Evolutionary conservation across 2,797 vertebrate genomes (phyloP), one percentile per base, ranked within the genome.

Genomic region (Epinephelus malabaricus): DNA sequence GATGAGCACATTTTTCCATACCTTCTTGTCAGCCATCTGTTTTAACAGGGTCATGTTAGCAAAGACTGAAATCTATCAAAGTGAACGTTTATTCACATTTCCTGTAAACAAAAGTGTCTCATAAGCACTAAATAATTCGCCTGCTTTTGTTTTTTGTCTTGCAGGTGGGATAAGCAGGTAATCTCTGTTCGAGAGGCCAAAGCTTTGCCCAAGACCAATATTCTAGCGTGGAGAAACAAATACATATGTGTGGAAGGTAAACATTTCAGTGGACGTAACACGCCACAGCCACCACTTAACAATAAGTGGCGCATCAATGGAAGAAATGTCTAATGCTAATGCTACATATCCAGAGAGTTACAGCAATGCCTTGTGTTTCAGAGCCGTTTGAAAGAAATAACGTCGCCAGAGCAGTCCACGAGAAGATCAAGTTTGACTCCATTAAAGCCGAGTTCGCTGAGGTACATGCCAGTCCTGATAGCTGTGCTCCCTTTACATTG

Each of bases 191-290:
- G 97, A 83, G 96, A 98, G 90, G 98, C 95, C 89, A 96, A 88
- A 94, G 94, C 96, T 87, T 58, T 98, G 59, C 96, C 96, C 38
- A 98, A 96, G 90, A 94, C 90, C 83, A 94, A 94, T 78, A 95
- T 87, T 72, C 77, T 34, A 82, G 96, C 96, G 78, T 99, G 98
- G 98, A 97, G 93, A 94, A 96, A 96, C 94, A 99, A 98, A 88
- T 98, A 92, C 88, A 97, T 99, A 88, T 99, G 97, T 92, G 94
- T 99, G 68, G 98, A 99, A 97, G 98, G 98, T 99, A 96, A 90
- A 63, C 14, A 74, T 34, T 67, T 73, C 17, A 23, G 10, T 49
- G 25, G 34, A 51, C 13, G 8, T 18, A 10, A 27, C 14, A 55
- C 15, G 17, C 19, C 27, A 30, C 34, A 25, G 27, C n/a, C 21